phyloP scores from a whole-genome alignment of 2,888 invertebrate genomes.

The Eretmocerus hayati region DNA sequence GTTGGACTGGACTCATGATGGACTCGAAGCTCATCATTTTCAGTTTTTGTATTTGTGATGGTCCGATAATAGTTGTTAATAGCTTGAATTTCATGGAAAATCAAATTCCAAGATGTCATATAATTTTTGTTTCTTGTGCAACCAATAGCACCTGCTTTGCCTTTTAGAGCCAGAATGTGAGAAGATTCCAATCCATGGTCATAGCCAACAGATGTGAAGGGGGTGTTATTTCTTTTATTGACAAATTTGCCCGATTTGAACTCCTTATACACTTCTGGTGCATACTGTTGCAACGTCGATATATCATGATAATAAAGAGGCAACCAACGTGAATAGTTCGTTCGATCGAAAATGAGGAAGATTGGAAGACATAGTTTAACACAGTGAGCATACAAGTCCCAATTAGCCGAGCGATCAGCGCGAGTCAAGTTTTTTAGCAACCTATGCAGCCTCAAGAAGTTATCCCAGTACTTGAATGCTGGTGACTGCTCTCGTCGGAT shows the following conservation, averaged over 20 bases:
- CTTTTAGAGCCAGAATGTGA: slow-evolving; percentile 9
- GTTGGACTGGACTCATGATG: slow-evolving; percentile 2
- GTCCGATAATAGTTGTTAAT: slow-evolving; percentile 3
- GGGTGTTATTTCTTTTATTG: slow-evolving; percentile 2
- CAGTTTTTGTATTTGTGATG: neutral
- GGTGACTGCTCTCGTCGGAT: neutral
- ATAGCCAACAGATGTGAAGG: slow-evolving; percentile 8
- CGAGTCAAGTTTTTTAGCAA: neutral
- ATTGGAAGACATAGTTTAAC: neutral
- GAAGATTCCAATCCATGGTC: slow-evolving; percentile 14
- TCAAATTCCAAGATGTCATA: slow-evolving; percentile 2
- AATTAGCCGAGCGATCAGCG: neutral
- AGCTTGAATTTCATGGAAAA: neutral
- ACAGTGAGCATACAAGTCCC: neutral
- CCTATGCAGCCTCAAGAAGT: neutral
- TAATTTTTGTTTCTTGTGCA: slow-evolving; percentile 4
- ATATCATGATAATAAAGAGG: neutral
- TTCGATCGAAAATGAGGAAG: neutral
- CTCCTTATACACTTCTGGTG: neutral
- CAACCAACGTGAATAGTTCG: neutral
- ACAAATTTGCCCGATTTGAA: neutral
- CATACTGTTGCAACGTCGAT: neutral
- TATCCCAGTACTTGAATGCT: neutral
- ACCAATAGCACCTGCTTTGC: slow-evolving; percentile 8
- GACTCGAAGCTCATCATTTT: slow-evolving; percentile 7